A percentile compares a stretch with the other conserved stretches of the same genome.
Conservation (phyloP, 2,888 invertebrate genomes). For the Psococerastis gibbosa region DNA sequence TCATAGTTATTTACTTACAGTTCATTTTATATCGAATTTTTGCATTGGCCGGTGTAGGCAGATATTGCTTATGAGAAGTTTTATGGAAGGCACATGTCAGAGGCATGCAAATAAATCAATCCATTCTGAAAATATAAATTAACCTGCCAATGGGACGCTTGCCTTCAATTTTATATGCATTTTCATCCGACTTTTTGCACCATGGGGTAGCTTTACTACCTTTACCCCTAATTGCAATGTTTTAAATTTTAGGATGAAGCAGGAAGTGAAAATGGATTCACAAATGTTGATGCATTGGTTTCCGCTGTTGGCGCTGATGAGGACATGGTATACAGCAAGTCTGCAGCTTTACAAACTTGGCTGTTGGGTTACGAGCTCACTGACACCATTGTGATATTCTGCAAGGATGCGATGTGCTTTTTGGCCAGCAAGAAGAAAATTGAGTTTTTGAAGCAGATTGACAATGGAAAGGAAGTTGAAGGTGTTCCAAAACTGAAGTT, state of each 20-base stretch:
- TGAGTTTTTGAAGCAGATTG: constrained; percentile 82
- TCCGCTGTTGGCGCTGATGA: constrained; percentile 87
- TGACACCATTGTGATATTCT: constrained; percentile 85
- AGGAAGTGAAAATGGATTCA: constrained; percentile 52
- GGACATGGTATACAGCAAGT: constrained; percentile 92
- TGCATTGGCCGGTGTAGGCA: too few relatives aligned
- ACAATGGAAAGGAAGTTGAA: constrained; percentile 63
- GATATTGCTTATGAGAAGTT: too few relatives aligned
- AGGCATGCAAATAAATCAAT: too few relatives aligned
- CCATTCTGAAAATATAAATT: too few relatives aligned
- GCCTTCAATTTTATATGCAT: too few relatives aligned
- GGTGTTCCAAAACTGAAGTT: constrained; percentile 71
- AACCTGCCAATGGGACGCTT: too few relatives aligned
- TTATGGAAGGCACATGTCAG: too few relatives aligned
- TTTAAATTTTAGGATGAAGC: constrained; percentile 27
- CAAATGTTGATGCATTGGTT: constrained; percentile 77
- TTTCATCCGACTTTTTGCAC: too few relatives aligned
- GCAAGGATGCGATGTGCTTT: constrained; percentile 69
- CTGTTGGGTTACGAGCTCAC: constrained; percentile 91
- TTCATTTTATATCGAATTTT: too few relatives aligned
- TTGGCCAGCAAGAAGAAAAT: constrained; percentile 96
- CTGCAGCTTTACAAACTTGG: constrained; percentile 88
- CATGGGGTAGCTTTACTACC: too few relatives aligned
- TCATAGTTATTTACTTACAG: too few relatives aligned
- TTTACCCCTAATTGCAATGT: too few relatives aligned